Base-by-base conservation (phyloP, 2,797 vertebrate species). In the Chloroceryle amazona region DNA sequence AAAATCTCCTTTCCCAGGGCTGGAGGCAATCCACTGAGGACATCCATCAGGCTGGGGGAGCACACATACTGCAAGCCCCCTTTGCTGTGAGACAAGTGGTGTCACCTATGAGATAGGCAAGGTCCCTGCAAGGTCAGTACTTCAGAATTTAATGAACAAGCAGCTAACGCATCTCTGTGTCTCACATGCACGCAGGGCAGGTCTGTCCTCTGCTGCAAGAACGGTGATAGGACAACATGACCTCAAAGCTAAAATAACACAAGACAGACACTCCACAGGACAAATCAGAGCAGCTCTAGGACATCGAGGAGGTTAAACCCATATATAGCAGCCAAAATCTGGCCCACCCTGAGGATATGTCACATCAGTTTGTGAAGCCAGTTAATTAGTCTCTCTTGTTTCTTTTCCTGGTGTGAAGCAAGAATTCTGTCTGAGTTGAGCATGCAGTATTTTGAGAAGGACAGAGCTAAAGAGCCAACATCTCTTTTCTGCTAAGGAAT, bases 171-270 rank as follows among this genome's bases (percentile, higher is more conserved):
- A 4, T 79, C 46, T 49, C 58, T 61, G 49, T 81, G 16, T 35
- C 70, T 91, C 91, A 35, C 44, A 91, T 39, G 63, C 71, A 85
- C 31, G 37, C 57, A 93, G 52, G 89, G 89, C 92, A 93, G 79
- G n/a, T 91, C 65, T 90, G 79, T 86, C 61, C 65, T 70, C 80
- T 88, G 71, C 61, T 76, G 57, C 60, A 87, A 87, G 47, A 93
- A 55, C 76, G 91, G 3, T 18, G 29, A 73, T 65, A 89, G 28
- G 52, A 78, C 46, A 86, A 84, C 12, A n/a, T 65, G 71, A 89
- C 79, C 73, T 91, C 72, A 87, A 81, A 86, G 46, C 66, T 93
- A 93, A 95, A 94, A 90, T 83, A 91, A 78, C 62, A 49, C 29
- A 86, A 52, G 80, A 42, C 79, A 93, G 58, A 80, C 41, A 11